Evolutionary conservation across 2,113 vertebrate genomes (phyloP).

Genomic region (Paedocypris sp.): DNA sequence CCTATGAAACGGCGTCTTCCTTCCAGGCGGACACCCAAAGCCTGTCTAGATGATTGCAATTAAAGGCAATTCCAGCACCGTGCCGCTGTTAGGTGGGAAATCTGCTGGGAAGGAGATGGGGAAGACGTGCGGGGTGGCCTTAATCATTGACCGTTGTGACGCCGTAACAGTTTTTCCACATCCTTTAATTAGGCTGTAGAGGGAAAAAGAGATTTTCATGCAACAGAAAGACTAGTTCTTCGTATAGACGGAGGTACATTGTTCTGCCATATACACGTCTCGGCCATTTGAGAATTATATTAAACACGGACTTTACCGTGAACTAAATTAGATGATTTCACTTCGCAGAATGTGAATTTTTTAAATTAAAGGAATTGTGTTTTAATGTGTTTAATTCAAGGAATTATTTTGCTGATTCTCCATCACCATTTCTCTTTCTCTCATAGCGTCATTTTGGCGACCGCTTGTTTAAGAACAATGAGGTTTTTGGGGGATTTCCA

Average conservation of each 20-base stretch:
- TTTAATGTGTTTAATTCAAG: no score
- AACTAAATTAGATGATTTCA: no score
- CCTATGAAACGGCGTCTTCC: conserved; percentile 31
- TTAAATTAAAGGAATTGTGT: no score
- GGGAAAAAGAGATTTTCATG: conserved; percentile 5
- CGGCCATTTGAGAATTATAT: no score
- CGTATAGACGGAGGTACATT: background rate
- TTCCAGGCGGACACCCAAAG: conserved; percentile 22
- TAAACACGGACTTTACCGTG: no score
- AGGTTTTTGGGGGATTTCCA: no score
- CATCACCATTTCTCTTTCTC: no score
- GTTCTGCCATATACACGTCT: no score
- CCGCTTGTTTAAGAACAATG: no score
- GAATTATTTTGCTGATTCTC: no score
- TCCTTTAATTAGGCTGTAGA: conserved; percentile 22
- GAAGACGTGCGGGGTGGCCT: conserved; percentile 44
- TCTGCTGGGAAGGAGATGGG: conserved; percentile 23
- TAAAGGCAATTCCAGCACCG: conserved; percentile 58
- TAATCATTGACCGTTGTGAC: conserved; percentile 46
- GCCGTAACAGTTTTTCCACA: conserved; percentile 16
- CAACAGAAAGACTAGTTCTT: background rate
- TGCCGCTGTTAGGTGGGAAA: conserved; percentile 13
- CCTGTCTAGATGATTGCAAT: conserved; percentile 63
- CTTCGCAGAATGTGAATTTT: no score
- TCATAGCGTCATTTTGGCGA: no score